Evolutionary conservation across 2,797 vertebrate genomes (phyloP).

Genomic region (Molossus alvarezi): DNA sequence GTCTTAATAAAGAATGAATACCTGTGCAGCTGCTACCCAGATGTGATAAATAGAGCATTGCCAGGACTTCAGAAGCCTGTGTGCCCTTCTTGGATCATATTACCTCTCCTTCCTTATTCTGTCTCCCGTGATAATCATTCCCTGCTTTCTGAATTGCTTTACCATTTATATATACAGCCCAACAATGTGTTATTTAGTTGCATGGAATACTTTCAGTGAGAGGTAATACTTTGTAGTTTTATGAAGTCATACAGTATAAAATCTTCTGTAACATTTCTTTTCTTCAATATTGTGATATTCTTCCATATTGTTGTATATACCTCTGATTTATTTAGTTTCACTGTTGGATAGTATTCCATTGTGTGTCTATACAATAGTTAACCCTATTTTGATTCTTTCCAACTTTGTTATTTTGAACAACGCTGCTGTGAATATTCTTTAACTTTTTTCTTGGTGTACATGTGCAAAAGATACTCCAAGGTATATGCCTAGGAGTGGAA

Average conservation of each 20-base stretch:
- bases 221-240: constrained; percentile 49
- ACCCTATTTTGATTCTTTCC: background rate
- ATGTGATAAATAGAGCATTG: background rate
- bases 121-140: background rate
- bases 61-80: background rate
- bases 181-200: background rate
- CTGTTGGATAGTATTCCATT: background rate
- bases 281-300: background rate
- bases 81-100: background rate
- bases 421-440: constrained; percentile 17
- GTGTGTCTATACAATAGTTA: background rate
- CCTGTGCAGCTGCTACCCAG: background rate
- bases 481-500: background rate
- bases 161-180: background rate
- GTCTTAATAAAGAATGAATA: background rate
- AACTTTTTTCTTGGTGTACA: background rate
- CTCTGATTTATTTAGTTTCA: background rate
- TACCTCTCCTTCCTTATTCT: background rate
- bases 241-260: background rate
- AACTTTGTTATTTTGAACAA: background rate
- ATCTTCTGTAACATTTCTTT: constrained; percentile 4
- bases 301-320: background rate
- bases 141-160: constrained; percentile 26
- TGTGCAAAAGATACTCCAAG: background rate
- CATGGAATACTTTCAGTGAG: background rate